Base-by-base conservation (phyloP, 1,140 invertebrate species). In the Trachelipus rathkii region DNA sequence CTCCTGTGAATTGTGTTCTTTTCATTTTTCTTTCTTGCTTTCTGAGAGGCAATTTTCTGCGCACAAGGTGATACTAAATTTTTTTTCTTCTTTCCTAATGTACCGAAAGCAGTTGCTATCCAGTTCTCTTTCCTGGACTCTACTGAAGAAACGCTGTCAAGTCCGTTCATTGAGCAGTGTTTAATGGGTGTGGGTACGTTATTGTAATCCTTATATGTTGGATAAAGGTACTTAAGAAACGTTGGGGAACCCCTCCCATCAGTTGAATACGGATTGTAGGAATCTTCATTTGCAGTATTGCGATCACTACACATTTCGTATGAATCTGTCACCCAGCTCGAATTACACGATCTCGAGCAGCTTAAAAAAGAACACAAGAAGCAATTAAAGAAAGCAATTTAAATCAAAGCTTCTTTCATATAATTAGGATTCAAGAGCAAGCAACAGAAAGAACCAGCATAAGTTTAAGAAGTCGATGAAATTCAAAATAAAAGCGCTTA, bases 21-120 rank as follows among this genome's bases (percentile, higher is more conserved):
- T 60, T 60, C 50, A 60, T 60, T 60, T 19, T 19, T 60, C 50
- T 60, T 60, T 60, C 50, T 60, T 60, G 11, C 50, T 19, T 60
- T 60, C 19, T 60, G 50, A 3, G 50, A 60, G 8, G 50, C 50
- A 60, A 60, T 60, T 19, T 60, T 60, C 19, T 60, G 50, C 2
- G 50, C 50, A 19, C 50, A 60, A 60, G 50, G 50, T 0, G 50
- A 60, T 60, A 60, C 50, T 19, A 60, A 19, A 19, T 13, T 60
- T 8, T 60, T 60, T 19, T 60, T 60, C 50, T 60, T 60, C 50
- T 60, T 60, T 15, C 50, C 19, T 19, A 60, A 19, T 13, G 50
- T 60, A 60, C 50, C 50, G 19, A 60, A 60, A 19, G 50, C 50
- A 19, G 11, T 60, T 2, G 19, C 50, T 2, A 60, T 60, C 50